phyloP scores from a whole-genome alignment of 2,888 invertebrate genomes.

The Malthinus flaveolus region DNA sequence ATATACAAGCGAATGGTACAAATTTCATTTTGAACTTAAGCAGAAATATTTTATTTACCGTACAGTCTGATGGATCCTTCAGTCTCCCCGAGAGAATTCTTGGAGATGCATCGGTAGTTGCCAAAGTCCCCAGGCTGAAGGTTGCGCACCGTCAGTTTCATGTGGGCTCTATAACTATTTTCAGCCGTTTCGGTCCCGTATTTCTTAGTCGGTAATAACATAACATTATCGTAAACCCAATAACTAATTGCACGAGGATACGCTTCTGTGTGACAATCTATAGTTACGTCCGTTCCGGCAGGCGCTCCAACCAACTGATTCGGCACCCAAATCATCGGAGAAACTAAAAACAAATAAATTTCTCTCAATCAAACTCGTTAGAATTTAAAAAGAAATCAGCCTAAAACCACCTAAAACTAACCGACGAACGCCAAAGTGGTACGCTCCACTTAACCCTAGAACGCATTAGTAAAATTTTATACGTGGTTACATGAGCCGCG shows the following conservation, averaged over 20 bases:
- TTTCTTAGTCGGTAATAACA: constrained; percentile 88
- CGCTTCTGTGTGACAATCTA: constrained; percentile 92
- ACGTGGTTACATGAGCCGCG: too few species aligned
- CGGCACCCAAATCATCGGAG: constrained; percentile 93
- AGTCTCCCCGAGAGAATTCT: constrained; percentile 91
- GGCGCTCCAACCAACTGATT: constrained; percentile 93
- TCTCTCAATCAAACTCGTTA: too few species aligned
- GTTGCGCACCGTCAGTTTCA: constrained; percentile 86
- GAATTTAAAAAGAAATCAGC: too few species aligned
- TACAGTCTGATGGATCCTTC: constrained; percentile 91
- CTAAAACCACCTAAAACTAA: too few species aligned
- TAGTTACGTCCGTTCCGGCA: constrained; percentile 85
- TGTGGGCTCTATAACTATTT: constrained; percentile 86
- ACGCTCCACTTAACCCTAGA: too few species aligned
- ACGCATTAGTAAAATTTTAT: too few species aligned
- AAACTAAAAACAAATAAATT: constrained; percentile 68
- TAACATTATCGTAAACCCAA: constrained; percentile 88
- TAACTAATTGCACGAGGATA: constrained; percentile 90
- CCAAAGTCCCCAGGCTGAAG: constrained; percentile 85
- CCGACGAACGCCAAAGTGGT: too few species aligned
- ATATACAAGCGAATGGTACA: constrained; percentile 29
- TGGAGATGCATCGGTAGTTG: constrained; percentile 90
- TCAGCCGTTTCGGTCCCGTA: constrained; percentile 82
- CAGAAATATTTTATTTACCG: constrained; percentile 63
- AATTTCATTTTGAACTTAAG: constrained; percentile 29